Percentiles rank a stretch among this genome's conserved stretches.
These are phyloP conservation scores for Plemyria rubiginata DNA, from an alignment of 2,888 invertebrate species.

Conservation along the genomic window DNA sequence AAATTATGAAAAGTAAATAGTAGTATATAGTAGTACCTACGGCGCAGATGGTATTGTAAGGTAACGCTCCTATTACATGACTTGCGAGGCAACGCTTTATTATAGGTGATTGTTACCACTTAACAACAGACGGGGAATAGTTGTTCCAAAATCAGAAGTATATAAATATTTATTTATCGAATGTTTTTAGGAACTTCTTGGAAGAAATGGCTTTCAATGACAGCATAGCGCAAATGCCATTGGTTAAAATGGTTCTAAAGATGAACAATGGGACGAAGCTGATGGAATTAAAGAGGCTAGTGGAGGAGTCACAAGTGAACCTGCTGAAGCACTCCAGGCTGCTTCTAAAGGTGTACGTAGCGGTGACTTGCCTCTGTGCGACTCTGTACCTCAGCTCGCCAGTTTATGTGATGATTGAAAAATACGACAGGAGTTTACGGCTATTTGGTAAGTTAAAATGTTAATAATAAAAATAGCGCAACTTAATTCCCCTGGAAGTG, in stretches of 20 bases:
- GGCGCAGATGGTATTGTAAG: no score
- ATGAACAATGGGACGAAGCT: constrained; percentile 47
- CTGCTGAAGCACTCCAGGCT: constrained; percentile 59
- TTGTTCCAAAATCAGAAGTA: no score
- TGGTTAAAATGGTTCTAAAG: constrained; percentile 54
- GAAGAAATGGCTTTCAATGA: constrained; percentile 68
- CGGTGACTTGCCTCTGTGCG: constrained; percentile 57
- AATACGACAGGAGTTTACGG: constrained; percentile 59
- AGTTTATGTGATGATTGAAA: constrained; percentile 62
- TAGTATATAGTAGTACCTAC: no score
- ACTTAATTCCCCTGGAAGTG: no score
- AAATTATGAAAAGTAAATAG: no score
- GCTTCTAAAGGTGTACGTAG: constrained; percentile 61
- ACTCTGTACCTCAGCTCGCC: constrained; percentile 68
- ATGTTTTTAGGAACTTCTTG: constrained; percentile 48
- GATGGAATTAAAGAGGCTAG: constrained; percentile 58
- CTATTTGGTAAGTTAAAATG: constrained; percentile 61
- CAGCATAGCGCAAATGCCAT: constrained; percentile 62
- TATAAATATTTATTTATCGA: no score
- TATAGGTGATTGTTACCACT: no score
- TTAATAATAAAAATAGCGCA: no score
- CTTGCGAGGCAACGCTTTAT: no score
- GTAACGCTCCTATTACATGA: no score
- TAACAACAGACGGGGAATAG: no score
- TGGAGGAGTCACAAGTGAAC: constrained; percentile 58